Percentiles rank a stretch among this genome's conserved stretches.
phyloP scores from a whole-genome alignment of 2,113 vertebrate genomes.

The Phyllostomus discolor region DNA sequence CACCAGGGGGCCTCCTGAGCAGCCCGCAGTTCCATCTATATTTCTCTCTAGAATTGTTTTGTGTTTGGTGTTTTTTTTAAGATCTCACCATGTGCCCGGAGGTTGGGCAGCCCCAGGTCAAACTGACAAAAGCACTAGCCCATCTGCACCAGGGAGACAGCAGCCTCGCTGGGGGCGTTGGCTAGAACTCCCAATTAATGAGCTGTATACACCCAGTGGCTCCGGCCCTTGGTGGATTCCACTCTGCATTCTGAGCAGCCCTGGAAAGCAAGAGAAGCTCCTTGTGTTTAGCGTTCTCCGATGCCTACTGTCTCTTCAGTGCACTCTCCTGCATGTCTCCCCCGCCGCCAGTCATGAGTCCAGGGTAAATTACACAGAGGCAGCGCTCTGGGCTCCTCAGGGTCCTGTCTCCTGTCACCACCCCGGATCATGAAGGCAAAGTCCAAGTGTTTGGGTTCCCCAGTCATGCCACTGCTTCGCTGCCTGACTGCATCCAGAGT shows the following conservation, averaged over 20 bases:
- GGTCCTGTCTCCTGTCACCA: not conserved
- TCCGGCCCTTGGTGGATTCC: not conserved
- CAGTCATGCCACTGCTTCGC: not conserved
- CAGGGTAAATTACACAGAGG: not conserved
- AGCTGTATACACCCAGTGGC: not conserved
- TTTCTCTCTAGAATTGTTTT: not conserved
- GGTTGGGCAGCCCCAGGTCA: slow-evolving; percentile 22
- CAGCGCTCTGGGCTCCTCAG: not conserved
- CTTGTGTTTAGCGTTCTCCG: not conserved
- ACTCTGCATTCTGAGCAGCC: not conserved
- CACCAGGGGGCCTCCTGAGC: not conserved
- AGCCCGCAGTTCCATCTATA: not conserved
- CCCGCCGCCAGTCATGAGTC: accelerated
- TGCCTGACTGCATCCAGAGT: not conserved
- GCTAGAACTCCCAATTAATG: not conserved
- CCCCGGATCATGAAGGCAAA: not conserved
- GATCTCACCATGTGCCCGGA: not conserved
- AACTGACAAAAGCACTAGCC: not conserved
- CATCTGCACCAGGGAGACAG: not conserved
- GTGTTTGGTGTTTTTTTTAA: not conserved
- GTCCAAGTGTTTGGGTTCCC: not conserved
- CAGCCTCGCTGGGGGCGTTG: not conserved
- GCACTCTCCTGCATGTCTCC: not conserved
- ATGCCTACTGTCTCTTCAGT: not conserved
- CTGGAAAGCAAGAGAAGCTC: slow-evolving; percentile 28